Evolutionary conservation across 2,888 invertebrate species (phyloP), one percentile per base, ranked within the genome.

Genomic region (Chesias legatella): DNA sequence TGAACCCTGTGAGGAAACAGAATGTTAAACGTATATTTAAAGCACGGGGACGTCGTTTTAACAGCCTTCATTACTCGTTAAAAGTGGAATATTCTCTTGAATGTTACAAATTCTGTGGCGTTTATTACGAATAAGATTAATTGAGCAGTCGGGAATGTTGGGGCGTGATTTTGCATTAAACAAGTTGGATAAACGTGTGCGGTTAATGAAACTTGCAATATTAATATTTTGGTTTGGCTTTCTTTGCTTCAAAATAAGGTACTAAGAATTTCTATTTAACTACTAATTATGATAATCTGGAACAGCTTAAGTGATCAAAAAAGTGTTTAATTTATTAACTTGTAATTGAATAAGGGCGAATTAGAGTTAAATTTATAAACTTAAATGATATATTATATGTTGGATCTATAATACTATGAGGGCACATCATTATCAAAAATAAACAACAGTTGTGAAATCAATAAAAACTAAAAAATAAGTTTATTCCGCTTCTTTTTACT

Each of bases 121-220:
- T 64, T 68, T 59, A 63, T 65, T 58, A 60, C 58, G 58, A 61
- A 53, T 58, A 64, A 66, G 66, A 65, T 67, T 62, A 67, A 70
- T 71, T 58, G 60, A 56, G 53, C 53, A 48, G 41, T 45, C 38
- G 49, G 51, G 39, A 45, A 43, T 40, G 44, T 42, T 28, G 35
- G 35, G 31, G 37, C 43, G 45, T 53, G 47, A 53, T 53, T 51
- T 45, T 10, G 48, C 36, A 43, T 53, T 60, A 64, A 57, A 46
- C 55, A 53, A 52, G 43, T 43, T 42, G 26, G 42, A 41, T 42
- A 44, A 33, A 35, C 23, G 8, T 27, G 11, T 28, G 25, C 21
- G 33, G 24, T 33, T 40, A 11, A 20, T 10, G n/a, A 13, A 9
- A 17, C 6, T 17, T 4, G 13, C 9, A 17, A 9, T 8, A 26